Percentiles rank a stretch among this genome's conserved stretches.
These are phyloP conservation scores for Hippolais icterina DNA, from an alignment of 2,113 vertebrate genomes.

Conservation along the genomic window DNA sequence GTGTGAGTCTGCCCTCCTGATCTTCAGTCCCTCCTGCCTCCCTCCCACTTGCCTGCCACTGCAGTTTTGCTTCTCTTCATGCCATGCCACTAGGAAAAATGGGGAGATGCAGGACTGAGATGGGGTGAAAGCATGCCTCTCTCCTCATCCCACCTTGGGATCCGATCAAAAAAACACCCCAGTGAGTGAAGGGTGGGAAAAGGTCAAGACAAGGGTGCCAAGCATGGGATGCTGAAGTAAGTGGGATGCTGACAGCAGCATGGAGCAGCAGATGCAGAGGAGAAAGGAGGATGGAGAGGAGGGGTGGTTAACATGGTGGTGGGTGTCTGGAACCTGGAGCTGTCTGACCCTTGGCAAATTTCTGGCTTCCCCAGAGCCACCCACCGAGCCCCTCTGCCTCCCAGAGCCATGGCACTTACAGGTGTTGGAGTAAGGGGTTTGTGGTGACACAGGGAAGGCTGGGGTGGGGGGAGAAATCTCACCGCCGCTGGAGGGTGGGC, in stretches of 20 bases:
- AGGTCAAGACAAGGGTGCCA: background rate
- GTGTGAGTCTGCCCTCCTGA: accelerated
- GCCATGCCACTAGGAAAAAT: background rate
- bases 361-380: conserved; percentile 41
- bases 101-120: background rate
- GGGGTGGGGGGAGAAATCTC: conserved; percentile 86
- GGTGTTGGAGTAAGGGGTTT: conserved; percentile 82
- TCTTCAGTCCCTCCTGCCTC: background rate
- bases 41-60: accelerated
- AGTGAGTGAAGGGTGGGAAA: background rate
- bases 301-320: background rate
- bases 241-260: background rate
- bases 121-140: background rate
- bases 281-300: background rate
- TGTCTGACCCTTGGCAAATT: conserved; percentile 12
- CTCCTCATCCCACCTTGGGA: background rate
- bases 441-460: conserved; percentile 79
- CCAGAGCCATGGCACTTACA: conserved; percentile 76
- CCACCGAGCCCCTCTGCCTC: conserved; percentile 57
- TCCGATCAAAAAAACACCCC: background rate
- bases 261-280: background rate
- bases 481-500: conserved; percentile 86
- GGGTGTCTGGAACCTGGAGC: conserved; percentile 29
- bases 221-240: background rate
- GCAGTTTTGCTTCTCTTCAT: background rate